Base-by-base conservation (phyloP, 2,888 invertebrate species). In the Geophilus truncorum region DNA sequence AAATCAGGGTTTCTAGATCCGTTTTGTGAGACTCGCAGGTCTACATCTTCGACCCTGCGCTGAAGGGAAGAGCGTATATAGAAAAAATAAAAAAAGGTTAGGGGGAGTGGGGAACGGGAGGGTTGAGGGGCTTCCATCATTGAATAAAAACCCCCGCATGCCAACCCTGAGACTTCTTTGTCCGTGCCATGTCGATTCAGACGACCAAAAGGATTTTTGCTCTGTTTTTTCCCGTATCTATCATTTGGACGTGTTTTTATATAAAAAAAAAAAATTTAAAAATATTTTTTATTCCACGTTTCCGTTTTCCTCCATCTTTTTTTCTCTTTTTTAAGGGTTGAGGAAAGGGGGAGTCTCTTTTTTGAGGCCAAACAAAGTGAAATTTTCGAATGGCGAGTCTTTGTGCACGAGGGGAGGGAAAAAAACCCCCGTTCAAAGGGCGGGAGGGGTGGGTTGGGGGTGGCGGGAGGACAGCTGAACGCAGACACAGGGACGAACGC, bases 61-160 rank as follows among this genome's bases (percentile, higher is more conserved):
- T 51, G 18, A 51, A 51, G 51, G 51, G 51, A 51, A 51, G 51
- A 51, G 51, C 51, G 18, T 7, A 51, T 51, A 51, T 51, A 51
- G 21, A 32, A 32, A 51, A 51, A 51, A 51, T 51, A 84, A 84
- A 83, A 84, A 82, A 82, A 81, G 80, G 62, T 78, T 78, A 80
- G 79, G 45, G n/a, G 51, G 77, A 79, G 62, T 77, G 62, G 79
- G 81, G 80, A 80, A 70, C 82, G 83, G 81, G 83, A 83, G 83
- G 79, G 75, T 34, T 77, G 79, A 76, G 79, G 45, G 80, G 36
- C 80, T 25, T 51, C 21, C 51, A 51, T 51, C 30, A 15, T 30
- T 75, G 75, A 75, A 75, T 75, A 75, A 75, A 28, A 30, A 30
- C 75, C 75, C 28, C 75, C 75, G 32, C 75, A 30, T 75, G 28